phyloP scores from a whole-genome alignment of 2,888 invertebrate species.

The Mantis religiosa region DNA sequence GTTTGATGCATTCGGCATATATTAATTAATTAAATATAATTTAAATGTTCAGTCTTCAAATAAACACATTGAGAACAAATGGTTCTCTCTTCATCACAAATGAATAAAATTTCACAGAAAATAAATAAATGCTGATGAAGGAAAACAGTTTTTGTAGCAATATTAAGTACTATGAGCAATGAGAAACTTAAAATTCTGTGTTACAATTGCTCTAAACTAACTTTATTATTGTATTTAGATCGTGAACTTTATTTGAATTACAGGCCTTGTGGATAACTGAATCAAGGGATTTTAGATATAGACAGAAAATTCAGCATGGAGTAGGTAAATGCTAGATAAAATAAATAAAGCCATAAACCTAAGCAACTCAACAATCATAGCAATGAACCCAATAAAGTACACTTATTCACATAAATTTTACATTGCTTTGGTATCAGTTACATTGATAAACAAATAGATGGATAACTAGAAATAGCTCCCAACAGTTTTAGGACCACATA shows the following conservation, averaged over 20 bases:
- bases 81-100: constrained; percentile 3
- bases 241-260: not conserved
- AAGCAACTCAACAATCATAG: not conserved
- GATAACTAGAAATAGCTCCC: not conserved
- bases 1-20: not conserved
- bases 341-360: not conserved
- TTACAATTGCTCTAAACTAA: too few species aligned
- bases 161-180: not conserved
- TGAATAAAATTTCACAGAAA: not conserved
- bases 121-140: not conserved
- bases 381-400: not conserved
- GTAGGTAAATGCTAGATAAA: not conserved
- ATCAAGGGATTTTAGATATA: not conserved
- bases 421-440: constrained; percentile 52
- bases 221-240: too few species aligned
- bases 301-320: not conserved
- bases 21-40: not conserved
- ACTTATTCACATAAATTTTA: constrained; percentile 28
- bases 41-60: not conserved
- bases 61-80: not conserved
- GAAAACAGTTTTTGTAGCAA: not conserved
- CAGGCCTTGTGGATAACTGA: not conserved
- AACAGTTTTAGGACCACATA: constrained; percentile 8
- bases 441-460: constrained; percentile 43
- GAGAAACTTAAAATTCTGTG: not conserved